Base-by-base conservation (phyloP, 2,113 vertebrate species). In the Perca flavescens region DNA sequence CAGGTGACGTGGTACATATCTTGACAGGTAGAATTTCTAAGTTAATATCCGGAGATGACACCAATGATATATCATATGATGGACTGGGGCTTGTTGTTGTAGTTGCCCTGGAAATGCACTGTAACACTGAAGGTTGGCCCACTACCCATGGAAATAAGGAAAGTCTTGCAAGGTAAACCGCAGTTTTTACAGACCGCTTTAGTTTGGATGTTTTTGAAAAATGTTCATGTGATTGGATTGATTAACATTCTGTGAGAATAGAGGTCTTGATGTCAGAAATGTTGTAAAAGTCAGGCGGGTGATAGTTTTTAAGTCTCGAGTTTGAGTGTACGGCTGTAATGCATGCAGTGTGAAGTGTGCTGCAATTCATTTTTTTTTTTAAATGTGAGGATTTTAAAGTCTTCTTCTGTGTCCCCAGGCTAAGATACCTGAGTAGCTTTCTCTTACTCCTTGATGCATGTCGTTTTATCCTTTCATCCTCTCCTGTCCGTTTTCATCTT, bases 401-500 rank as follows among this genome's bases (percentile, higher is more conserved):
- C 74, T 72, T 40, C 70, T 54, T 15, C 17, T 19, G 54, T 75
- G 84, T 82, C 84, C 79, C 74, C 57, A 3, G 89, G 84, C 75
- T 69, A 34, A 69, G 81, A 71, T 57, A 86, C 80, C 88, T 88
- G 70, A 86, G 75, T 25, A 22, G 53, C 78, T 74, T 67, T 52
- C 68, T 80, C 73, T 71, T 76, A 50, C 66, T 83, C 68, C 36
- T 72, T 10, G 28, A 52, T n/a, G 67, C 65, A 69, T 40, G 47
- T 58, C 31, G 31, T 66, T 80, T 80, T 36, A 85, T 83, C 79
- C 77, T 80, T 87, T 88, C 85, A 69, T 84, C 85, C 74, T 78
- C 53, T 79, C 61, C 74, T 86, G 82, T 87, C 80, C 74, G 6
- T 80, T 84, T 77, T 88, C 85, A 82, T 87, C 74, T 81, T 52